Evolutionary conservation across 2,113 vertebrate genomes (phyloP).

Genomic region (Gallinago media): DNA sequence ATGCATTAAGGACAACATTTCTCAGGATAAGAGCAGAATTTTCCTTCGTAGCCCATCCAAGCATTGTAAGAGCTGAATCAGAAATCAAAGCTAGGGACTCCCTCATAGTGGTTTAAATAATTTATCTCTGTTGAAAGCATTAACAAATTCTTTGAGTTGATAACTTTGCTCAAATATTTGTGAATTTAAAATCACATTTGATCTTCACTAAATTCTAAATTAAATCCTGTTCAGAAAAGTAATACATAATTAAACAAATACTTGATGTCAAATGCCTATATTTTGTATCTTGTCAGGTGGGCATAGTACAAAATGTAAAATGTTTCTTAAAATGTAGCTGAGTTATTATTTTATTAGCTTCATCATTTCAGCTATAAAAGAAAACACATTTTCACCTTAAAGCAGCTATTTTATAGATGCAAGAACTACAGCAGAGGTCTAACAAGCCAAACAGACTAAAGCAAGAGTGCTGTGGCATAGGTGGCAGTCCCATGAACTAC

Average conservation of each 20-base stretch:
- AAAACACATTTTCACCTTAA: neutral
- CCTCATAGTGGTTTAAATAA: neutral
- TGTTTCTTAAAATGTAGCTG: neutral
- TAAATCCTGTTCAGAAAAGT: neutral
- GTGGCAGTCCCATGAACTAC: neutral
- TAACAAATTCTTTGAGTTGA: neutral
- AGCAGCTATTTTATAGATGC: neutral
- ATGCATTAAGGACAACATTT: neutral
- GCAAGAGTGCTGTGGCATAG: neutral
- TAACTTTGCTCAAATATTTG: neutral
- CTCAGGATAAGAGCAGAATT: neutral
- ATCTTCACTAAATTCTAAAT: neutral
- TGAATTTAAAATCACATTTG: neutral
- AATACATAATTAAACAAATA: neutral
- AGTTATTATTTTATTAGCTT: neutral
- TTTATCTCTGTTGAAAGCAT: neutral
- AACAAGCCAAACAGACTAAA: neutral
- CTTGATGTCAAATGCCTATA: neutral
- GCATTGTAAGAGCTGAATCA: neutral
- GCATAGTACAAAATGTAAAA: neutral
- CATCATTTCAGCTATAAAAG: neutral
- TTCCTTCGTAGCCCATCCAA: neutral
- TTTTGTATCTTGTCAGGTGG: neutral
- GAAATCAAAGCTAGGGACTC: constrained; percentile 51
- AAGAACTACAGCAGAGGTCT: neutral